Evolutionary conservation across 2,797 vertebrate genomes (phyloP), one percentile per base, ranked within the genome.

Genomic region (Danio jaintianensis): DNA sequence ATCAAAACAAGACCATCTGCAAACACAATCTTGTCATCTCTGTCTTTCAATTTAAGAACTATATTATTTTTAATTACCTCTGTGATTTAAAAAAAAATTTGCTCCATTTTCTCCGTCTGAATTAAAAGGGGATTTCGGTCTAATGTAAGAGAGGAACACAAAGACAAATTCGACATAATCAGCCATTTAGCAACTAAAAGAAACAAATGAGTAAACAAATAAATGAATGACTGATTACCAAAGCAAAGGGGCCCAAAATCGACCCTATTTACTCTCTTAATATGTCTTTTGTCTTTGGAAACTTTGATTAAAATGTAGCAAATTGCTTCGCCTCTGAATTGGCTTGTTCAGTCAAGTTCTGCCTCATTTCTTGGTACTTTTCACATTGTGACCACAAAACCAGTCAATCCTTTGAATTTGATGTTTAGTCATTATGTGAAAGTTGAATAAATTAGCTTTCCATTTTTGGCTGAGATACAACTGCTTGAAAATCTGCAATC

Each of bases 111-210:
- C 69, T 45, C 69, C 40, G 43, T 75, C 72, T 38, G 15, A 74
- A 38, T 59, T 56, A 75, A 50, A 62, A 40, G 40, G 16, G 29
- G 56, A 40, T 50, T 75, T 38, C 6, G 4, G n/a, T 75, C 45
- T 75, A 62, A 40, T 62, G 43, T 15, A n/a, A 36, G 55, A 45
- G 10, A 40, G 43, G n/a, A 47, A 73, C 20, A 73, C 43, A 73
- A 18, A 73, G 70, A 61, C 71, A 74, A 61, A 73, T 61, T 75
- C 42, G n/a, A 61, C 47, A 40, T 62, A 62, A 50, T 50, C 22
- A 50, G 20, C 73, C 40, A 45, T 47, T 10, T 62, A 62, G 61
- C 63, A 12, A 42, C 47, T 63, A 11, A 75, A 47, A 47, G 15
- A 48, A 63, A 63, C 58, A 52, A 75, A 52, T 6, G 11, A 40